A percentile compares a stretch with the other conserved stretches of the same genome.
phyloP scores from a whole-genome alignment of 2,113 vertebrate genomes.

The Oriolus oriolus region DNA sequence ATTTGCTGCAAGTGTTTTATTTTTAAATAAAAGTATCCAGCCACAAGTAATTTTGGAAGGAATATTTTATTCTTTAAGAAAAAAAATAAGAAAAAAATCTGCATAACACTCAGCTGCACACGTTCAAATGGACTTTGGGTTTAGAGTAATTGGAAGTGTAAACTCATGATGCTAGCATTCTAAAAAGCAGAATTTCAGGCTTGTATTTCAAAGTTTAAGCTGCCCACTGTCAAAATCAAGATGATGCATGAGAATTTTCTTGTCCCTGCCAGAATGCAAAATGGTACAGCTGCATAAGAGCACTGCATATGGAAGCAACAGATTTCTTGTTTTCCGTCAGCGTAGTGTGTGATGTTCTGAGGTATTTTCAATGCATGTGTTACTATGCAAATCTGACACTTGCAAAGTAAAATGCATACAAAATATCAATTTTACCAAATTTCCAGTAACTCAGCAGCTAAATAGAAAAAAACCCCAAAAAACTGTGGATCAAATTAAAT shows the following conservation, averaged over 20 bases:
- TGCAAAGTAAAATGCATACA: background rate
- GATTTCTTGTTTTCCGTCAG: background rate
- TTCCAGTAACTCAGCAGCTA: background rate
- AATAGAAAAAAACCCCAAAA: background rate
- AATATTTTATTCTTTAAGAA: background rate
- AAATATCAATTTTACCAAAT: background rate
- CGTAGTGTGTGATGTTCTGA: rapidly evolving
- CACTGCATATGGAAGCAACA: background rate
- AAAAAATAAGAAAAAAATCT: background rate
- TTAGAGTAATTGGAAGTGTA: background rate
- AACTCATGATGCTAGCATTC: background rate
- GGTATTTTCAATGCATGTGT: background rate
- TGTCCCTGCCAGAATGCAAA: background rate
- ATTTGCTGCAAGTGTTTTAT: background rate
- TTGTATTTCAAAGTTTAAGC: background rate
- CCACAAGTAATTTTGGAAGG: background rate
- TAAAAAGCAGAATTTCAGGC: background rate
- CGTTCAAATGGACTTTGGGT: background rate
- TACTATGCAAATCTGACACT: background rate
- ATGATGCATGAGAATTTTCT: background rate
- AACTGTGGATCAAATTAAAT: background rate
- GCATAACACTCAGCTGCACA: background rate
- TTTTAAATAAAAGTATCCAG: background rate
- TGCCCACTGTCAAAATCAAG: background rate
- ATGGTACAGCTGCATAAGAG: background rate